These are phyloP conservation scores for Eciton burchellii DNA, from an alignment of 1,140 invertebrate genomes.

Conservation along the genomic window DNA sequence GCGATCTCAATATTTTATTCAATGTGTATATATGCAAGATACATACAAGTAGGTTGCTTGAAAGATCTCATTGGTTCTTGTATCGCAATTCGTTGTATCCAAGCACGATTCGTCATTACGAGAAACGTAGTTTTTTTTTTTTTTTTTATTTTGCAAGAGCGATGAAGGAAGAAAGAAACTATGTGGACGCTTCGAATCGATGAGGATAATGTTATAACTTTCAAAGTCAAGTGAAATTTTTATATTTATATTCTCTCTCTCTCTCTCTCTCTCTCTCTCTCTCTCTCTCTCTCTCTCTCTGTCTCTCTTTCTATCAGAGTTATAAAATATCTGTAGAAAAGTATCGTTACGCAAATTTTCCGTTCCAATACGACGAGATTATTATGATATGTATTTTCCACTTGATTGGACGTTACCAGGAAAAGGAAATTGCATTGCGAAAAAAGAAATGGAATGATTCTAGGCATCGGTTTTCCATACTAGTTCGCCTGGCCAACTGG, in stretches of 20 bases:
- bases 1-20: conserved; percentile 80
- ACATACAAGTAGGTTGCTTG: conserved; percentile 41
- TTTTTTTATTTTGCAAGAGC: too few relatives aligned
- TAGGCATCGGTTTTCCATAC: background rate
- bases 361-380: conserved; percentile 33
- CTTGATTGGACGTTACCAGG: conserved; percentile 40
- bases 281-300: too few relatives aligned
- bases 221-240: conserved; percentile 55
- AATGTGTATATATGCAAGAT: conserved; percentile 34
- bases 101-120: background rate
- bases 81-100: conserved; percentile 47
- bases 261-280: too few relatives aligned
- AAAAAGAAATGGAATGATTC: conserved; percentile 21
- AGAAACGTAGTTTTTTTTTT: background rate
- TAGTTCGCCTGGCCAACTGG: too few relatives aligned
- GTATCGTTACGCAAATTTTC: conserved; percentile 7
- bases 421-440: too few relatives aligned
- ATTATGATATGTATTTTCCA: conserved; percentile 12
- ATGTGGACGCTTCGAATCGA: conserved; percentile 51
- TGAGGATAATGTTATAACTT: conserved; percentile 25
- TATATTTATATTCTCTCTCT: conserved; percentile 69
- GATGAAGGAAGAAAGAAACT: conserved; percentile 4
- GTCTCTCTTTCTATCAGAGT: conserved; percentile 44
- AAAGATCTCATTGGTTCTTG: conserved; percentile 63
- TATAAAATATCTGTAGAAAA: background rate